phyloP scores from a whole-genome alignment of 2,888 invertebrate species.

The Phyto melanocephala region DNA sequence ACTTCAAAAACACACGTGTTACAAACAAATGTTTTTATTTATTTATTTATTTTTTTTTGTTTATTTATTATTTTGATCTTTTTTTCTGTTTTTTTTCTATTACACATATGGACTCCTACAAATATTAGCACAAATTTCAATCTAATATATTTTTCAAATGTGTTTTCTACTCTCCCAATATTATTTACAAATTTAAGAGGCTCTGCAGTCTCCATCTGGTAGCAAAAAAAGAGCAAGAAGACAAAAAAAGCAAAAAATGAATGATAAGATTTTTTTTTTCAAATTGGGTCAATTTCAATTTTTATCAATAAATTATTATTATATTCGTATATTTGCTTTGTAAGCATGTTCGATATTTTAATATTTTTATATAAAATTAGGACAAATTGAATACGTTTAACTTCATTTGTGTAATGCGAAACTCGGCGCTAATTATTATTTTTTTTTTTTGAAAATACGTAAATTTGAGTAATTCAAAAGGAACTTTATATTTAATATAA shows the following conservation, averaged over 20 bases:
- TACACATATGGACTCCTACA: slow-evolving; percentile 51
- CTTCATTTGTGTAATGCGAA: too few relatives aligned
- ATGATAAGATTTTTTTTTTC: too few relatives aligned
- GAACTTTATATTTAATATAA: too few relatives aligned
- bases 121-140: slow-evolving; percentile 57
- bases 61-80: too few relatives aligned
- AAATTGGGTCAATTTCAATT: slow-evolving; percentile 65
- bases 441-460: too few relatives aligned
- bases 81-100: too few relatives aligned
- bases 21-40: slow-evolving; percentile 51
- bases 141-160: background rate
- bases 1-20: slow-evolving; percentile 59
- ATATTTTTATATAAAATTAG: too few relatives aligned
- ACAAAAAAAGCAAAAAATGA: background rate
- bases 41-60: background rate
- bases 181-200: slow-evolving; percentile 31
- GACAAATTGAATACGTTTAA: too few relatives aligned
- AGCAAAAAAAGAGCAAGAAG: too few relatives aligned
- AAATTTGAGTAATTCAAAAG: too few relatives aligned
- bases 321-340: too few relatives aligned
- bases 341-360: slow-evolving; percentile 49
- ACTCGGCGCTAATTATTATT: too few relatives aligned
- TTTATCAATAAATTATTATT: slow-evolving; percentile 65
- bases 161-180: slow-evolving; percentile 24
- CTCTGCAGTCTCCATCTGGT: background rate